Percentiles rank a stretch among this genome's conserved stretches.
Conservation (phyloP, 2,113 vertebrate genomes). For the Etheostoma spectabile region DNA sequence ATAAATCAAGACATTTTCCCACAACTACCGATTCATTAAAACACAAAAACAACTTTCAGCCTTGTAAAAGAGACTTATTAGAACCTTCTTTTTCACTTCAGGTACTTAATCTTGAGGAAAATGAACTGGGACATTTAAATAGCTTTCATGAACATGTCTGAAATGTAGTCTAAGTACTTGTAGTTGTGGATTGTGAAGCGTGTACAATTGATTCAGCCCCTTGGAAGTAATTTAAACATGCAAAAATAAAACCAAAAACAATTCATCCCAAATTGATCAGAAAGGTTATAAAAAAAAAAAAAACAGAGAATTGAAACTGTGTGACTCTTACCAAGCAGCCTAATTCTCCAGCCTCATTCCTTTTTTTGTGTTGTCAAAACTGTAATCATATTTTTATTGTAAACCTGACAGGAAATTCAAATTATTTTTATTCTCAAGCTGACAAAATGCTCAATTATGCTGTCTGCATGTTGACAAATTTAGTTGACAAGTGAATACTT, state of each 20-base stretch:
- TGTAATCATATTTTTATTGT: conserved; percentile 66
- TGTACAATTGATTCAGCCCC: background rate
- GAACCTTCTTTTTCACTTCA: background rate
- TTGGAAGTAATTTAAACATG: conserved; percentile 33
- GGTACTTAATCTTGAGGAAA: conserved; percentile 35
- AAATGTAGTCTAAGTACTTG: conserved; percentile 13
- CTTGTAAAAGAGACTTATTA: background rate
- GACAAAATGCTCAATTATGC: conserved; percentile 58
- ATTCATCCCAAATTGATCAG: conserved; percentile 38
- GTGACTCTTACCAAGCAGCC: conserved; percentile 20
- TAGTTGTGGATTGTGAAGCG: background rate
- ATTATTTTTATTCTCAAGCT: conserved; percentile 41
- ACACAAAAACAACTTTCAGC: background rate
- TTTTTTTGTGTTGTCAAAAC: conserved; percentile 48
- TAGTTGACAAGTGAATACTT: conserved; percentile 38
- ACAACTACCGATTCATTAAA: conserved; percentile 15
- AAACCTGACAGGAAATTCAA: conserved; percentile 58
- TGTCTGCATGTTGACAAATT: conserved; percentile 60
- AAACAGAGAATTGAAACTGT: conserved; percentile 29
- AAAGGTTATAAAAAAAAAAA: conserved; percentile 41
- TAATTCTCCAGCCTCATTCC: conserved; percentile 6
- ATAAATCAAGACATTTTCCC: background rate
- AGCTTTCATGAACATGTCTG: conserved; percentile 24
- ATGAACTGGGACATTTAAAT: conserved; percentile 29
- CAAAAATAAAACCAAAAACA: conserved; percentile 24